These are phyloP conservation scores for Haplochromis burtoni DNA, from an alignment of 2,113 vertebrate species.

Conservation along the genomic window DNA sequence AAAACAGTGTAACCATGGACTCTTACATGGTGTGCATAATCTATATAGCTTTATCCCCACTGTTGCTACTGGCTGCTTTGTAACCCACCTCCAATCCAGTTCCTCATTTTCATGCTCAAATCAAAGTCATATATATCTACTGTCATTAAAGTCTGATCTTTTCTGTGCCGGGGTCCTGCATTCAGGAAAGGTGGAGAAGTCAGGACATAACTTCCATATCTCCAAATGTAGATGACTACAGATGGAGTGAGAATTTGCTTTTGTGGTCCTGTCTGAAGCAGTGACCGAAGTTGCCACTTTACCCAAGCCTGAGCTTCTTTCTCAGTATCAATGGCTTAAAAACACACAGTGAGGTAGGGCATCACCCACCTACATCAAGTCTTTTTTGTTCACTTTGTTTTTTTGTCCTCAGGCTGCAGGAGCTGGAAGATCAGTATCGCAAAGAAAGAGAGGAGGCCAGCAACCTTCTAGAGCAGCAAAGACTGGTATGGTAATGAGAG, in stretches of 20 bases:
- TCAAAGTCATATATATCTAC: not conserved
- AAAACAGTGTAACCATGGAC: not conserved
- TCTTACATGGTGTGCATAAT: not conserved
- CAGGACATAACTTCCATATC: not conserved
- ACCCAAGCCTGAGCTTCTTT: not conserved
- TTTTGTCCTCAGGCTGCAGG: conserved; percentile 81
- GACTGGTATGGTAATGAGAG: conserved; percentile 74
- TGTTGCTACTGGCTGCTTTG: not conserved
- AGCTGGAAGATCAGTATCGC: conserved; percentile 94
- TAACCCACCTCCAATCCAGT: not conserved
- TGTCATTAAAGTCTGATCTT: not conserved
- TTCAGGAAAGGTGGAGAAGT: not conserved
- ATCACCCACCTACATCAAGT: not conserved
- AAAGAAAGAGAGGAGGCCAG: conserved; percentile 90
- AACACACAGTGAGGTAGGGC: not conserved
- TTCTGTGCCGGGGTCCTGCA: not conserved
- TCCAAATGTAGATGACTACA: not conserved
- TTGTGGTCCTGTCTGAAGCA: not conserved
- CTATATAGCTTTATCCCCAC: not conserved
- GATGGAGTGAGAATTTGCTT: not conserved
- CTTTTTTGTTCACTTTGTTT: not conserved
- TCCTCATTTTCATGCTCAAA: not conserved
- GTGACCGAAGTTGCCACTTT: not conserved
- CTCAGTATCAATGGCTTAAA: not conserved
- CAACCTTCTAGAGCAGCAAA: conserved; percentile 93